These are phyloP conservation scores for Tineola bisselliella DNA, from an alignment of 2,888 invertebrate genomes.

Conservation along the genomic window DNA sequence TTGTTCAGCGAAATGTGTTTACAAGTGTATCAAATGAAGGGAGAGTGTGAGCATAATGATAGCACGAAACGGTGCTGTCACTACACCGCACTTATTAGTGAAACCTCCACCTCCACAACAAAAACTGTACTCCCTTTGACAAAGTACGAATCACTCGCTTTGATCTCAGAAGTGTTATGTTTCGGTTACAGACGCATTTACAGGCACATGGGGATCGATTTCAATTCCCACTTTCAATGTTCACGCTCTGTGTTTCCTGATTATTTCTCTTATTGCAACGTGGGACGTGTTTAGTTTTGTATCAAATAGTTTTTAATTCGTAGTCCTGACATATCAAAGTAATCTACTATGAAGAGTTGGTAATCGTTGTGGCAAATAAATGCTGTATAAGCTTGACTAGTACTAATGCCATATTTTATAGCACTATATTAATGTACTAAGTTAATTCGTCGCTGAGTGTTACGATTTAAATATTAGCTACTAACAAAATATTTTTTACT, in stretches of 20 bases:
- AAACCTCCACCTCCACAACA: slow-evolving; percentile 14
- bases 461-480: too few relatives aligned
- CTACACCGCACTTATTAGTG: slow-evolving; percentile 41
- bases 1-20: neutral
- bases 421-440: too few relatives aligned
- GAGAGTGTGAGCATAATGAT: slow-evolving; percentile 5
- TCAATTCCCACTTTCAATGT: slow-evolving; percentile 3
- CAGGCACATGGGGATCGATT: slow-evolving; percentile 12
- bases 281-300: neutral
- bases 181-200: slow-evolving; percentile 11
- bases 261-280: neutral
- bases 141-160: slow-evolving; percentile 12
- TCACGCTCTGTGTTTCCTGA: neutral
- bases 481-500: too few relatives aligned
- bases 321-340: too few relatives aligned
- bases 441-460: too few relatives aligned
- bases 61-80: neutral
- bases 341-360: too few relatives aligned
- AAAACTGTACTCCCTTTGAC: slow-evolving; percentile 13
- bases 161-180: slow-evolving; percentile 13
- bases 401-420: too few relatives aligned
- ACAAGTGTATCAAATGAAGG: neutral
- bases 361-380: too few relatives aligned
- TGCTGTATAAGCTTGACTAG: too few relatives aligned
- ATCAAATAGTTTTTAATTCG: neutral